These are phyloP conservation scores for Schizopygopsis malacanthus DNA, from an alignment of 2,797 vertebrate species.

Conservation along the genomic window DNA sequence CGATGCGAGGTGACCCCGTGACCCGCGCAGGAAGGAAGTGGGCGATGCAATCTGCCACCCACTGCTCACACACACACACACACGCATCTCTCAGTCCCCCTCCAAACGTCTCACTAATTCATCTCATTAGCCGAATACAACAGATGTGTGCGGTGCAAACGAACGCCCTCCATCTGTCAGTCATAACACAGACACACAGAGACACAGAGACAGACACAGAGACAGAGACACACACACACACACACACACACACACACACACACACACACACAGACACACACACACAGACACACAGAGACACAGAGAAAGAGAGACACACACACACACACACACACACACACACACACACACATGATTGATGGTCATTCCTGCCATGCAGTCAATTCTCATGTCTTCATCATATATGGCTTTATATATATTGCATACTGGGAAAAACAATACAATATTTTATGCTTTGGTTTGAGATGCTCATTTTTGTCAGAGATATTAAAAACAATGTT, in stretches of 20 bases:
- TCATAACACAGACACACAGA: slow-evolving; percentile 57
- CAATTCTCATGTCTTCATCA: background rate
- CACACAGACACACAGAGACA: too few relatives aligned
- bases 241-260: slow-evolving; percentile 60
- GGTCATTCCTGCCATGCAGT: background rate
- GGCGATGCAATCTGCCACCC: slow-evolving; percentile 34
- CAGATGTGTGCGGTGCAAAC: slow-evolving; percentile 81
- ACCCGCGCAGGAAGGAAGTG: slow-evolving; percentile 22
- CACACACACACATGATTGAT: slow-evolving; percentile 3
- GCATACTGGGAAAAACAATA: background rate
- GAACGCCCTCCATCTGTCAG: slow-evolving; percentile 77
- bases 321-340: slow-evolving; percentile 59
- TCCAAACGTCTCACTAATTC: slow-evolving; percentile 67
- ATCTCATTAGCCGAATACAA: slow-evolving; percentile 76
- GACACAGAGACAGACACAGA: too few relatives aligned
- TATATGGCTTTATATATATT: background rate
- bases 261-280: background rate
- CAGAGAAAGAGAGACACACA: too few relatives aligned
- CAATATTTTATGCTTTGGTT: background rate
- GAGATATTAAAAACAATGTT: too few relatives aligned
- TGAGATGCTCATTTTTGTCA: too few relatives aligned
- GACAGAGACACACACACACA: too few relatives aligned
- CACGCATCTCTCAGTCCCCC: slow-evolving; percentile 1
- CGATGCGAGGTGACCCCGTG: slow-evolving; percentile 24
- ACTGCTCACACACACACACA: background rate